These are phyloP conservation scores for Serrognathus titanus DNA, from an alignment of 2,888 invertebrate species.

Conservation along the genomic window DNA sequence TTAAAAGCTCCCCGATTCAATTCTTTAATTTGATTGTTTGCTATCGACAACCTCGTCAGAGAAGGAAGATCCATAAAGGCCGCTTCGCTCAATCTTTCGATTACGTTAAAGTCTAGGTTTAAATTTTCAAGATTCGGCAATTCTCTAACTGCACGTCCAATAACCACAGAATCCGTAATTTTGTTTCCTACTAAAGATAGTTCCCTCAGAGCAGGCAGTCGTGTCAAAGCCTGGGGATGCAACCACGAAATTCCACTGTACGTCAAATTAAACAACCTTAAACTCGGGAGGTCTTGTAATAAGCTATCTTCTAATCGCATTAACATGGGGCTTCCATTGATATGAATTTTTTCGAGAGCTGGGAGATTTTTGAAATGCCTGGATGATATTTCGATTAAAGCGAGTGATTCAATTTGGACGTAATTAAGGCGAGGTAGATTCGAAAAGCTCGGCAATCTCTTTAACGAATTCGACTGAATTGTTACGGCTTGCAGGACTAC, in stretches of 20 bases:
- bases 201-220: slow-evolving; percentile 68
- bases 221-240: slow-evolving; percentile 71
- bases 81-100: slow-evolving; percentile 70
- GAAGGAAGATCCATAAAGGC: slow-evolving; percentile 75
- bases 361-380: slow-evolving; percentile 69
- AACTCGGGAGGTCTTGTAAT: slow-evolving; percentile 56
- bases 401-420: slow-evolving; percentile 67
- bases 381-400: slow-evolving; percentile 63
- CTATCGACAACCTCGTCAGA: slow-evolving; percentile 63
- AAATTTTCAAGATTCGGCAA: slow-evolving; percentile 68
- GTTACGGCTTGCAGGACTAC: slow-evolving; percentile 79
- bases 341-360: slow-evolving; percentile 69
- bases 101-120: slow-evolving; percentile 67
- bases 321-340: slow-evolving; percentile 66
- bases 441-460: slow-evolving; percentile 70
- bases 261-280: slow-evolving; percentile 71
- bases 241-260: slow-evolving; percentile 73
- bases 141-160: slow-evolving; percentile 74
- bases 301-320: slow-evolving; percentile 69
- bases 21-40: slow-evolving; percentile 71
- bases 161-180: slow-evolving; percentile 75
- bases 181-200: slow-evolving; percentile 69
- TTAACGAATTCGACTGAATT: slow-evolving; percentile 72
- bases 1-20: slow-evolving; percentile 79
- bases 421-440: slow-evolving; percentile 70